phyloP scores from a whole-genome alignment of 2,888 invertebrate genomes.

The Apamea epomidion region DNA sequence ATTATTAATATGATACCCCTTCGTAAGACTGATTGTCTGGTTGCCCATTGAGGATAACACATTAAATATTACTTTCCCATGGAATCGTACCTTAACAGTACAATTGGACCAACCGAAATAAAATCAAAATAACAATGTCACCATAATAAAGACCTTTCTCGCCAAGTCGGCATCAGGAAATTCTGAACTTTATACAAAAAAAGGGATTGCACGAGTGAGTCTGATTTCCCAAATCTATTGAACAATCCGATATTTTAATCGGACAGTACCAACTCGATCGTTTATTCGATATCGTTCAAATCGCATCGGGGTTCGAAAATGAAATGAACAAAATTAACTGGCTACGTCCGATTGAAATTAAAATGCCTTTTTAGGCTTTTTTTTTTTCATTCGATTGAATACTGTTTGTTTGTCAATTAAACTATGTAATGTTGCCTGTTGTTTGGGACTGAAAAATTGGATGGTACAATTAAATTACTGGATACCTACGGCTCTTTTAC shows the following conservation, averaged over 20 bases:
- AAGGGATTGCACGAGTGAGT: slow-evolving; percentile 49
- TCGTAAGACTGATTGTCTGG: background rate
- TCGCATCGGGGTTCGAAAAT: slow-evolving; percentile 42
- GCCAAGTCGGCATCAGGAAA: slow-evolving; percentile 22
- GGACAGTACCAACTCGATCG: slow-evolving; percentile 58
- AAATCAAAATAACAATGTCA: slow-evolving; percentile 22
- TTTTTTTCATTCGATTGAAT: slow-evolving; percentile 7
- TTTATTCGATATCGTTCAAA: slow-evolving; percentile 60
- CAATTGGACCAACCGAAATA: slow-evolving; percentile 11
- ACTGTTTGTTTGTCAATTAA: slow-evolving; percentile 23
- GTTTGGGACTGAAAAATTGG: background rate
- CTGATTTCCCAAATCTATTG: slow-evolving; percentile 66
- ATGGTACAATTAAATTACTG: background rate
- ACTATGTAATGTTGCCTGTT: slow-evolving; percentile 1
- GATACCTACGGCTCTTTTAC: background rate
- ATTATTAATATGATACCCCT: background rate
- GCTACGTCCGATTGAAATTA: slow-evolving; percentile 49
- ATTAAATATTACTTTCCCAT: background rate
- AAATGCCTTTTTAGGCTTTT: slow-evolving; percentile 38
- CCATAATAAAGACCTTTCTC: slow-evolving; percentile 35
- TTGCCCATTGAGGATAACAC: background rate
- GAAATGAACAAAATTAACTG: slow-evolving; percentile 61
- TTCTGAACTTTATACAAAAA: slow-evolving; percentile 49
- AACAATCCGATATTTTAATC: slow-evolving; percentile 72
- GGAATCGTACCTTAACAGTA: background rate